phyloP scores from a whole-genome alignment of 2,113 vertebrate species.

The Lagopus muta region DNA sequence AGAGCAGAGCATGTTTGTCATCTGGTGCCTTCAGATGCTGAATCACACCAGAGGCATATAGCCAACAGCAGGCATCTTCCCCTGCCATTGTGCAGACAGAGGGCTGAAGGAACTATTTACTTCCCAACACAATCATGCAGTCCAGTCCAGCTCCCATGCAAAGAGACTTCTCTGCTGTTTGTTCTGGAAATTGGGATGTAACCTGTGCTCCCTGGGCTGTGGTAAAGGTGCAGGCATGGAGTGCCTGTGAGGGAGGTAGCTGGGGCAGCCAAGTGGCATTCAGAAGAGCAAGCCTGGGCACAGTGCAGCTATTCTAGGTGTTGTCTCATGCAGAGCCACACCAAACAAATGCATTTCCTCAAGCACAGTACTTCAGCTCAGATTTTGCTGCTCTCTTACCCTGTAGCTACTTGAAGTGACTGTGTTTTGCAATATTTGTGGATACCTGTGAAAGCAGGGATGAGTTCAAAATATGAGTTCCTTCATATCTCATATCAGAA shows the following conservation, averaged over 20 bases:
- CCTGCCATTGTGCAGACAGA: background rate
- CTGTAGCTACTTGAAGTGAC: rapidly evolving
- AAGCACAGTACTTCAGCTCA: background rate
- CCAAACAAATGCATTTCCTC: background rate
- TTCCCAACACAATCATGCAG: rapidly evolving
- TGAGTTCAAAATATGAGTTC: rapidly evolving
- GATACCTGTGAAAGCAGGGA: background rate
- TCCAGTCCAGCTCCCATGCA: rapidly evolving
- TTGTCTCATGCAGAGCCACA: rapidly evolving
- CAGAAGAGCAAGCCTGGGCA: background rate
- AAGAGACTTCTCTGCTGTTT: background rate
- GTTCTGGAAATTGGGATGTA: background rate
- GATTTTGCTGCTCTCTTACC: background rate
- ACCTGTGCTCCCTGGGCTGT: rapidly evolving
- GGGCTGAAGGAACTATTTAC: rapidly evolving
- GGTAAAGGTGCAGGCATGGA: rapidly evolving
- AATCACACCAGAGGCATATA: conserved; percentile 29
- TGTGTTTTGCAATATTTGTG: background rate
- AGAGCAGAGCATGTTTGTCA: background rate
- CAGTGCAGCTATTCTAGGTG: rapidly evolving
- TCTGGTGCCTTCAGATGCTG: background rate
- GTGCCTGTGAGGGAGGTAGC: no score
- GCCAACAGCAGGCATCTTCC: background rate
- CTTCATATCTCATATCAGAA: rapidly evolving
- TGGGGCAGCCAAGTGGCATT: background rate